Percentiles rank a stretch among this genome's conserved stretches.
Conservation (phyloP, 2,797 vertebrate genomes). For the Smutsia temminckii region DNA sequence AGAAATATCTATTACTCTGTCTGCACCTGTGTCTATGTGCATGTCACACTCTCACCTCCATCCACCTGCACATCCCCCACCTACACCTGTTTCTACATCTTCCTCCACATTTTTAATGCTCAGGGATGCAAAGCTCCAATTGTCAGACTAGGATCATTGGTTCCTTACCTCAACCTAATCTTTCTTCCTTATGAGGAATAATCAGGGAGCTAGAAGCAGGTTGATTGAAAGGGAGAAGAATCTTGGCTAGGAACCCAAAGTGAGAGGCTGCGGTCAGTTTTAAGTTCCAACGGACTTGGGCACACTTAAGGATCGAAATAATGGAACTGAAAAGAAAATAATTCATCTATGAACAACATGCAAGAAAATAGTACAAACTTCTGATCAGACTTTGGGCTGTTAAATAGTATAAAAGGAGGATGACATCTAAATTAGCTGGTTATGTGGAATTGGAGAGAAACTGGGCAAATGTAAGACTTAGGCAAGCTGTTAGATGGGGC, state of each 20-base stretch:
- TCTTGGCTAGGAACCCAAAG: not conserved
- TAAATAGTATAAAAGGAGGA: not conserved
- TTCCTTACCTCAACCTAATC: not conserved
- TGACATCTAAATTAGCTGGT: not conserved
- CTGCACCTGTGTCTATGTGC: accelerated
- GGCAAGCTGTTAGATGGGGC: not conserved
- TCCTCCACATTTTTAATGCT: not conserved
- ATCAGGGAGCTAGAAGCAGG: not conserved
- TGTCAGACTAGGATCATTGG: not conserved
- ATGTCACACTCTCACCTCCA: not conserved
- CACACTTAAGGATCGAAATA: not conserved
- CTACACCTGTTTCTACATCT: not conserved
- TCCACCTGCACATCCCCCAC: accelerated
- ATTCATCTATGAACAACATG: not conserved
- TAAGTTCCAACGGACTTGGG: not conserved
- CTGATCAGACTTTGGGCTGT: not conserved
- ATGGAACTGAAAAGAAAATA: not conserved
- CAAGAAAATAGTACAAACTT: not conserved
- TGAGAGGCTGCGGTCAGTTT: not conserved
- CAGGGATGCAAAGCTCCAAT: not conserved
- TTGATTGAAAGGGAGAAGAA: not conserved
- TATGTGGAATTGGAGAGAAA: not conserved
- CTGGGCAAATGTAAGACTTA: not conserved
- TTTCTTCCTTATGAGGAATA: not conserved
- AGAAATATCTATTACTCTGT: not conserved